A percentile compares a stretch with the other conserved stretches of the same genome.
Conservation (phyloP, 37 sponge, comb jelly and placozoan genomes). For the Oopsacas minuta region DNA sequence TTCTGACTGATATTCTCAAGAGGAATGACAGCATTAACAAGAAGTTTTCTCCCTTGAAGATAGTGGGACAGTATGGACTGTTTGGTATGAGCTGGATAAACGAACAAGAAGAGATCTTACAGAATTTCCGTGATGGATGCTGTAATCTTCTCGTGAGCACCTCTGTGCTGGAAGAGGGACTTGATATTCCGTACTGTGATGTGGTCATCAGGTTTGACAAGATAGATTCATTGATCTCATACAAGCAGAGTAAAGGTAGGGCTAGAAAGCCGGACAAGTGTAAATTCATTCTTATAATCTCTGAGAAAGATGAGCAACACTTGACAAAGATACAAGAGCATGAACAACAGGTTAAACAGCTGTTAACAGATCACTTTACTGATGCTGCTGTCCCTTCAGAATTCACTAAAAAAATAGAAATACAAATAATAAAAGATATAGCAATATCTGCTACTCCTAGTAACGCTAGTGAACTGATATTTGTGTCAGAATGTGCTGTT, state of each 20-base stretch:
- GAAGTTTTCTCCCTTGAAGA: background rate
- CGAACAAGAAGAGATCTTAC: conserved; percentile 44
- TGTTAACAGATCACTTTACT: background rate
- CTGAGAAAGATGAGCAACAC: background rate
- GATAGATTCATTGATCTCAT: background rate
- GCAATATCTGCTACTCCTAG: background rate
- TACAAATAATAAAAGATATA: background rate
- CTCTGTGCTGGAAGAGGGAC: conserved; percentile 80
- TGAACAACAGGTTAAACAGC: background rate
- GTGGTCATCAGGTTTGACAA: conserved; percentile 54
- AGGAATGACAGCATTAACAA: background rate
- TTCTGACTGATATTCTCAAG: background rate
- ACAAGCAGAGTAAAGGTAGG: background rate
- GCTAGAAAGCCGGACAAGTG: background rate
- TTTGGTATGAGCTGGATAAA: background rate
- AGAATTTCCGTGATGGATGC: conserved; percentile 50
- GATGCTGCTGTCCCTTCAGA: background rate
- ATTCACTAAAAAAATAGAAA: background rate
- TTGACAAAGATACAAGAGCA: background rate
- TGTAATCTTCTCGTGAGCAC: conserved; percentile 77
- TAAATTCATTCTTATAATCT: background rate
- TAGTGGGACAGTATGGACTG: background rate
- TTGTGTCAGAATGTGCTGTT: background rate
- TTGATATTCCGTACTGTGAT: conserved; percentile 82
- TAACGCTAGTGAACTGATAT: background rate